Evolutionary conservation across 1,140 invertebrate species (phyloP).

Genomic region (Brachionus sp.): DNA sequence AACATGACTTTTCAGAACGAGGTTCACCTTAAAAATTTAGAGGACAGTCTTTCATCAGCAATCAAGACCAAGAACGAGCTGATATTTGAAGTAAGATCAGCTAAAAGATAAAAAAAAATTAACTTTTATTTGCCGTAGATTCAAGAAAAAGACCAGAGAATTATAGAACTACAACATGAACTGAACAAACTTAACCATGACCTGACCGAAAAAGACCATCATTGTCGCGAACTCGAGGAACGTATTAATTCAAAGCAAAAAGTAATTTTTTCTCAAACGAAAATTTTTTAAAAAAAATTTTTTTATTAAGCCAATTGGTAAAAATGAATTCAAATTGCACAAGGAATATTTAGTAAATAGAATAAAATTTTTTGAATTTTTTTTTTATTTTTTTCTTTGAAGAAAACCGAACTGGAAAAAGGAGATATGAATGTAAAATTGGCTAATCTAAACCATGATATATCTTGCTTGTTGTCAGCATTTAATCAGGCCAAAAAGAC

Average conservation of each 20-base stretch:
- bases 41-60: conserved; percentile 8
- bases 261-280: background rate
- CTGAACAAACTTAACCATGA: conserved; percentile 26
- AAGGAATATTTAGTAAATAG: conserved; percentile 34
- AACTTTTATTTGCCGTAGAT: background rate
- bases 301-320: background rate
- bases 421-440: conserved; percentile 39
- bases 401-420: conserved; percentile 45
- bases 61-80: conserved; percentile 20
- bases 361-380: background rate
- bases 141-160: conserved; percentile 31
- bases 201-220: conserved; percentile 25
- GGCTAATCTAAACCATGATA: conserved; percentile 35
- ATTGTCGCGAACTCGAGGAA: background rate
- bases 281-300: background rate
- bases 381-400: background rate
- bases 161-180: conserved; percentile 16
- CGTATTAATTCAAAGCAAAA: background rate
- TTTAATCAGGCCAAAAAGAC: conserved; percentile 21
- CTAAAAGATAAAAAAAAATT: background rate
- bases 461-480: conserved; percentile 4
- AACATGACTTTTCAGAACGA: conserved; percentile 40
- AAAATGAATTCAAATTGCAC: conserved; percentile 41
- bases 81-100: conserved; percentile 15
- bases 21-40: conserved; percentile 25